Evolutionary conservation across 2,113 vertebrate species (phyloP).

Genomic region (Scomber japonicus): DNA sequence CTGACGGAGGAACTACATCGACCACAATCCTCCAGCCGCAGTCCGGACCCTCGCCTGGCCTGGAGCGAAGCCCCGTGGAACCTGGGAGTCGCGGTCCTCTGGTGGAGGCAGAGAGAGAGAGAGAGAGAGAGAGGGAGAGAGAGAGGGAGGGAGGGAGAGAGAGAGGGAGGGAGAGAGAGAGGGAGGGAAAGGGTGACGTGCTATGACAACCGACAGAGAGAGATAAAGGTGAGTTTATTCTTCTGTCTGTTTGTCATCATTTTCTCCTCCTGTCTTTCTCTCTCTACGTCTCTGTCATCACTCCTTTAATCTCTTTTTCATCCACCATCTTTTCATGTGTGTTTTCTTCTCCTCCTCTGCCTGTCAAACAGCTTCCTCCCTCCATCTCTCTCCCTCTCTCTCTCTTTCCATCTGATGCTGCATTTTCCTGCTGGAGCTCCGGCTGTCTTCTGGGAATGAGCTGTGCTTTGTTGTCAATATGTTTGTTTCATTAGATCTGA

Average conservation of each 20-base stretch:
- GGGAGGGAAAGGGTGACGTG: background rate
- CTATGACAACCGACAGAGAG: no score
- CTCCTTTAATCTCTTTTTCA: slow-evolving; percentile 19
- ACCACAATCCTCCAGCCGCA: slow-evolving; percentile 32
- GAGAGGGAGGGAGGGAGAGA: slow-evolving; percentile 3
- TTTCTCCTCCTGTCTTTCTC: background rate
- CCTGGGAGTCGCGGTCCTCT: slow-evolving; percentile 57
- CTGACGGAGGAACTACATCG: slow-evolving; percentile 7
- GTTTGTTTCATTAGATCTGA: slow-evolving; percentile 27
- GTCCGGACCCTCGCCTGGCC: background rate
- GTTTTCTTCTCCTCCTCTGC: background rate
- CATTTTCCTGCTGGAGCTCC: slow-evolving; percentile 28
- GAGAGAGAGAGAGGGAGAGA: slow-evolving; percentile 11
- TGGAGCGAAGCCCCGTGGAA: slow-evolving; percentile 28
- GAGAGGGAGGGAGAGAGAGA: no score
- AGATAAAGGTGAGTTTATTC: slow-evolving; percentile 58
- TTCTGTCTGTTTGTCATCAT: slow-evolving; percentile 8
- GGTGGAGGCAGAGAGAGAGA: background rate
- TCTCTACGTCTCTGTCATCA: slow-evolving; percentile 13
- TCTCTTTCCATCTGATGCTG: slow-evolving; percentile 13
- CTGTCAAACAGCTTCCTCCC: slow-evolving; percentile 3
- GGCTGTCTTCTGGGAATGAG: slow-evolving; percentile 16
- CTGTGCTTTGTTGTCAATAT: slow-evolving; percentile 26
- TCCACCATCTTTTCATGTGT: slow-evolving; percentile 32
- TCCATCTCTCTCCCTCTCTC: background rate